A percentile compares a stretch with the other conserved stretches of the same genome.
Conservation (phyloP, 30 jellyfish, hydroid and myxozoan species). For the Nemopilema nomurai region DNA sequence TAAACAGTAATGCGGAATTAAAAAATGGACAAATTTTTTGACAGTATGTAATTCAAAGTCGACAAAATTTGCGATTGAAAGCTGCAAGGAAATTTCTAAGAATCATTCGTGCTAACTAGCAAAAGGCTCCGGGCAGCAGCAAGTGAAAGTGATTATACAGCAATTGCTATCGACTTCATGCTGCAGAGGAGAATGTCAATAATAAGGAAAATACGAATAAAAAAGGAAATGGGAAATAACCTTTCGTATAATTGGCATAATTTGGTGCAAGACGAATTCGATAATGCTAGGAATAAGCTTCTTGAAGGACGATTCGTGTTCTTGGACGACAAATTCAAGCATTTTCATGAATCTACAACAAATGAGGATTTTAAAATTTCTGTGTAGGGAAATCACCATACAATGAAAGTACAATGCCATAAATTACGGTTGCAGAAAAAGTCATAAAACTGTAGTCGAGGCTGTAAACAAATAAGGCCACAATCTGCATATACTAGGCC, state of each 20-base stretch:
- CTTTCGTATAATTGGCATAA: slow-evolving; percentile 75
- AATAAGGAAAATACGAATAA: neutral
- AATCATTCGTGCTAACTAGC: no score
- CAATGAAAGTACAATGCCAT: neutral
- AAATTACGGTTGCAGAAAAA: no score
- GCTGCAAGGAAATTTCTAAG: no score
- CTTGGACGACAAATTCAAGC: slow-evolving; percentile 95
- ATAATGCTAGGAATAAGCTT: slow-evolving; percentile 80
- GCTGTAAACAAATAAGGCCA: no score
- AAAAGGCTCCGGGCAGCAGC: no score
- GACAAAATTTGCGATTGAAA: no score
- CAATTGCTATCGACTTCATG: neutral
- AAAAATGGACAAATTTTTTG: no score
- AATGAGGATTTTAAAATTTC: neutral
- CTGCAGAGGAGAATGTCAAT: neutral
- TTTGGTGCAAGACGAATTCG: slow-evolving; percentile 69
- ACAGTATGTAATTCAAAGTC: no score
- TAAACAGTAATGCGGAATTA: no score
- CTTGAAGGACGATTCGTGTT: slow-evolving; percentile 93
- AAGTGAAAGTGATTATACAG: no score
- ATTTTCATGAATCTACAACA: slow-evolving; percentile 77
- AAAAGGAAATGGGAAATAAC: slow-evolving; percentile 14
- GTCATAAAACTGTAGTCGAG: no score
- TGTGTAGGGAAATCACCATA: neutral
- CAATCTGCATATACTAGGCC: no score